A percentile compares a stretch with the other conserved stretches of the same genome.
Conservation (phyloP, 2,797 vertebrate species). For the Prionace glauca region DNA sequence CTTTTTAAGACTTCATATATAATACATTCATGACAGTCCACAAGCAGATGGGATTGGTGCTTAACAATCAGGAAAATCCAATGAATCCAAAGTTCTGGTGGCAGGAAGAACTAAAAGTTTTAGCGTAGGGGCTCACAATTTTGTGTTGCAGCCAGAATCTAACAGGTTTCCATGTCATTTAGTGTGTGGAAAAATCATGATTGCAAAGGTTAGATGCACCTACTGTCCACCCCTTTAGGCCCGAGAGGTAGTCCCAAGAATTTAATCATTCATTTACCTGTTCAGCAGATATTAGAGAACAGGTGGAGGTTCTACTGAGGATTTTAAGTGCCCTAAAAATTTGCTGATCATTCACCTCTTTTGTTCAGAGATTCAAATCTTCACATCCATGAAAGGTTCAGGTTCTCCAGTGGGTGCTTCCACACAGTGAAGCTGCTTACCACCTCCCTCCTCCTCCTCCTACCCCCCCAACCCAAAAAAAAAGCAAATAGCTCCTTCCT, state of each 20-base stretch:
- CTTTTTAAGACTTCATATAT: background rate
- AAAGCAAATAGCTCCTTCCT: background rate
- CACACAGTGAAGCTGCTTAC: background rate
- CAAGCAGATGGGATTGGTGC: background rate
- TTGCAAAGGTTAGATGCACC: background rate
- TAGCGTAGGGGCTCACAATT: background rate
- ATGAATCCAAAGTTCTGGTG: background rate
- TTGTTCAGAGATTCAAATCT: background rate
- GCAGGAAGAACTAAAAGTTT: background rate
- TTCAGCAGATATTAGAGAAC: background rate
- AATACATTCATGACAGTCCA: background rate
- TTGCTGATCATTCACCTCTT: background rate
- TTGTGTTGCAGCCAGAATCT: background rate
- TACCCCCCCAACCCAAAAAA: background rate
- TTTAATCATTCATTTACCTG: background rate
- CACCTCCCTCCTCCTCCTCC: too few species aligned
- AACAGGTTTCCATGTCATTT: background rate
- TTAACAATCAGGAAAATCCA: background rate
- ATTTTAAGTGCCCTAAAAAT: background rate
- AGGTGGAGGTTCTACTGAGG: background rate
- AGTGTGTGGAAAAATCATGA: background rate
- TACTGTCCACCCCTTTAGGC: background rate
- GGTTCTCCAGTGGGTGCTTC: background rate
- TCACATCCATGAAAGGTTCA: background rate
- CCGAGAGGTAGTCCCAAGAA: background rate